Base-by-base conservation (phyloP, 2,113 vertebrate species). In the Oncorhynchus gorbuscha region DNA sequence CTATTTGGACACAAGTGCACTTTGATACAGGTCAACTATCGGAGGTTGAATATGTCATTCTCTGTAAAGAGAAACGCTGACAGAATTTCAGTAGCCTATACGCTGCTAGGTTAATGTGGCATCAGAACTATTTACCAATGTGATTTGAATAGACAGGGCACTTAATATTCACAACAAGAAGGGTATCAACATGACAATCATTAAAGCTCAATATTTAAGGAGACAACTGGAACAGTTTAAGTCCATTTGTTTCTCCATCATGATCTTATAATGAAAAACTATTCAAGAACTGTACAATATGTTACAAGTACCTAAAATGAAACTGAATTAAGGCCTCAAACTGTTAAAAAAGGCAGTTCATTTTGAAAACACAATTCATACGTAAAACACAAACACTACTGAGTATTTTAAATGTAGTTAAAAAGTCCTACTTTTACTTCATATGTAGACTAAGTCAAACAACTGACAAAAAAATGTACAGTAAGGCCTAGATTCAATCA, bases 171-270 rank as follows among this genome's bases (percentile, higher is more conserved):
- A 24, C 72, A 45, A 62, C 35, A 61, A 39, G 11, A 62, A 39
- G 39, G 0, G 8, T 39, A 2, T 39, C 39, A 39, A 39, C 7
- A 39, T 9, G 39, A 39, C 7, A 39, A 71, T 71, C 1, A 84
- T 76, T 81, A 70, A 81, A 78, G 67, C 66, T 35, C 11, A 51
- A 51, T 16, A 51, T 51, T 13, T 51, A 51, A 51, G 49, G 49
- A 51, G 14, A 51, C 48, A 3, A 76, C 3, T 64, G n/a, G 1
- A 79, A 22, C 1, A 39, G 32, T 61, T 32, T 61, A 61, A 2
- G 7, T 61, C 2, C 59, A 61, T 61, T 61, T 22, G 39, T 39
- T 39, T 9, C 39, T 39, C 39, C 39, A 39, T 39, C 39, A 39
- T 39, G 59, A 61, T 22, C 59, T 22, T 61, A 61, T 61, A 9